Evolutionary conservation across 2,113 vertebrate species (phyloP).

Genomic region (Cacatua alba): DNA sequence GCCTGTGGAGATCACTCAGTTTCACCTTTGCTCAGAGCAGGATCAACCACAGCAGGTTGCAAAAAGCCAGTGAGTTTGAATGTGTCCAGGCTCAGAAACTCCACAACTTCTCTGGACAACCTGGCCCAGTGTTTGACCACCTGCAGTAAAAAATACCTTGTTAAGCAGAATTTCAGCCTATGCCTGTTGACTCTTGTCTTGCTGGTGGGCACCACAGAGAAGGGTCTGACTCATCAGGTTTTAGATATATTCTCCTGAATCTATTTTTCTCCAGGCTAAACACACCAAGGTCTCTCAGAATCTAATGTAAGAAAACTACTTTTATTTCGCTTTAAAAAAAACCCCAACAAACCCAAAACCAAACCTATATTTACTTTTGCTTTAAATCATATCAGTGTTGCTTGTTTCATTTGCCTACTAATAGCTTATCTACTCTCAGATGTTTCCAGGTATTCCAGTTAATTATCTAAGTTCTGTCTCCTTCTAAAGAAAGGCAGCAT

Average conservation of each 20-base stretch:
- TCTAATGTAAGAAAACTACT: background rate
- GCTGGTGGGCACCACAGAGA: background rate
- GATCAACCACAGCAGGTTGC: background rate
- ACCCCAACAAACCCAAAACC: background rate
- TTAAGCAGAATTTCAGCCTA: background rate
- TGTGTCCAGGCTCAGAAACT: background rate
- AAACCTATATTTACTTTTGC: background rate
- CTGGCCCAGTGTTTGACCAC: background rate
- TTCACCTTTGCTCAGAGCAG: background rate
- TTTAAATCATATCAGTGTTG: background rate
- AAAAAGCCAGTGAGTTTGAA: background rate
- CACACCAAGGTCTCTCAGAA: background rate
- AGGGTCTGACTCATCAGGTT: background rate
- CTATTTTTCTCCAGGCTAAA: background rate
- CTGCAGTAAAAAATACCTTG: background rate
- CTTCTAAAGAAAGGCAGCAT: background rate
- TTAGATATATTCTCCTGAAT: background rate
- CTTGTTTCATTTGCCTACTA: background rate
- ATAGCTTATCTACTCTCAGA: background rate
- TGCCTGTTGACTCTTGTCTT: background rate
- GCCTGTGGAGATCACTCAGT: fast-evolving
- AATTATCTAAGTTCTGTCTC: background rate
- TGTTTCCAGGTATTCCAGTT: background rate
- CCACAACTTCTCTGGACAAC: background rate
- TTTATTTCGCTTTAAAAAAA: background rate